A percentile compares a stretch with the other conserved stretches of the same genome.
Evolutionary conservation across 2,888 invertebrate genomes (phyloP).

Genomic region (Sphinx pinastri): DNA sequence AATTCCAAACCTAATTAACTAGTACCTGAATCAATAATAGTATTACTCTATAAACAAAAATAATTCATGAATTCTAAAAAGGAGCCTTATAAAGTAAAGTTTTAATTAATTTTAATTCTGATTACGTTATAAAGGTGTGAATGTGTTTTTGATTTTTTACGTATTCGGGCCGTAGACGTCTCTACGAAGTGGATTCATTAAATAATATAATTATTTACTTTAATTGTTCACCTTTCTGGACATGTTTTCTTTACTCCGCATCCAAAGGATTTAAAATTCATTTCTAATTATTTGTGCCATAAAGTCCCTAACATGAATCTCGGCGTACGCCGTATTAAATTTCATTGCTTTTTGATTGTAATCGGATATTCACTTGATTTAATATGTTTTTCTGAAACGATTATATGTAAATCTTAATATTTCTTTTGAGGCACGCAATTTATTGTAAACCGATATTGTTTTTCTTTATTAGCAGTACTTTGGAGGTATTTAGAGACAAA

Average conservation of each 20-base stretch:
- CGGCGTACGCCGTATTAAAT: not conserved
- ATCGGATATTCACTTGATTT: slow-evolving; percentile 8
- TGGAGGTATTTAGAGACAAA: too few relatives aligned
- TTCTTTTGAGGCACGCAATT: too few relatives aligned
- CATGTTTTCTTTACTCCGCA: not conserved
- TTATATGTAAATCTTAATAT: not conserved
- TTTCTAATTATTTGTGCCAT: slow-evolving; percentile 4
- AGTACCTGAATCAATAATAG: too few relatives aligned
- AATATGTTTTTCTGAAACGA: not conserved
- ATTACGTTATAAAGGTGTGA: slow-evolving; percentile 2
- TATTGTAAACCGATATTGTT: too few relatives aligned
- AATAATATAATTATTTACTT: not conserved
- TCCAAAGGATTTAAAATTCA: not conserved
- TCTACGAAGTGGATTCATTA: not conserved
- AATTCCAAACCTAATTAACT: too few relatives aligned
- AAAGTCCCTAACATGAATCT: not conserved
- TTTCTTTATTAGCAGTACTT: too few relatives aligned
- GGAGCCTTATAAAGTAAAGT: too few relatives aligned
- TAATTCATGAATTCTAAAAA: too few relatives aligned
- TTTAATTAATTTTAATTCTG: too few relatives aligned
- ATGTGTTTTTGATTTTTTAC: not conserved
- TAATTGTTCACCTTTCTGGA: not conserved
- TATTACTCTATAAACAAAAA: too few relatives aligned
- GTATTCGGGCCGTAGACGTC: not conserved
- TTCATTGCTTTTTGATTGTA: slow-evolving; percentile 9